Base-by-base conservation (phyloP, 2,888 invertebrate genomes). In the Nomada goodeniana region DNA sequence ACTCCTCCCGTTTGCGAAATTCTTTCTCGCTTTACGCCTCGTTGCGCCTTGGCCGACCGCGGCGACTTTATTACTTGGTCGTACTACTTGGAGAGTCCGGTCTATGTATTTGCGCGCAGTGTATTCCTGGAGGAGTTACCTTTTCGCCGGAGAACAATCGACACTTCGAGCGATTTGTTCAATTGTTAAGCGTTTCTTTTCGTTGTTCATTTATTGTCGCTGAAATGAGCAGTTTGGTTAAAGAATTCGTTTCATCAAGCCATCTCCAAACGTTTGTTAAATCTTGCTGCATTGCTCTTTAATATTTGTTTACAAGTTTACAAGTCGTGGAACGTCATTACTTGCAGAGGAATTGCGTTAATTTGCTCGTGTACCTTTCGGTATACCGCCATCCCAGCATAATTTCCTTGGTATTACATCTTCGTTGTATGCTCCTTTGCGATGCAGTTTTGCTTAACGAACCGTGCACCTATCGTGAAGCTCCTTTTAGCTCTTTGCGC, bases 401-500 rank as follows among this genome's bases (percentile, higher is more conserved):
- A 73, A 61, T 75, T 75, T 68, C 67, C n/a, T 50, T 23, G 9
- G 53, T 47, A 42, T 68, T 68, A n/a, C 47, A 20, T 47, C 36
- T 36, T 76, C 29, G 50, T 42, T 13, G 52, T 13, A 13, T 50
- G 53, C 55, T 70, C 76, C 64, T 64, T 76, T 20, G 36, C 15
- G 50, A 44, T 50, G 61, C 70, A 69, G 50, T 77, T 80, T 84
- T 80, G 60, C 71, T 81, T 64, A 59, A 29, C 79, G 53, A 61
- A n/a, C 47, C 53, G n/a, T 44, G 63, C 9, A 44, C 26, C 70
- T 71, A 71, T 84, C 29, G 60, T 63, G 60, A 77, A 77, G 75
- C 65, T 50, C 63, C 69, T 82, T 78, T 81, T 75, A n/a, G 60
- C 67, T 60, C 70, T 76, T 73, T 63, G 69, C 60, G 23, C 70